Base-by-base conservation (phyloP, 2,113 vertebrate genomes). In the Eulemur macaco region DNA sequence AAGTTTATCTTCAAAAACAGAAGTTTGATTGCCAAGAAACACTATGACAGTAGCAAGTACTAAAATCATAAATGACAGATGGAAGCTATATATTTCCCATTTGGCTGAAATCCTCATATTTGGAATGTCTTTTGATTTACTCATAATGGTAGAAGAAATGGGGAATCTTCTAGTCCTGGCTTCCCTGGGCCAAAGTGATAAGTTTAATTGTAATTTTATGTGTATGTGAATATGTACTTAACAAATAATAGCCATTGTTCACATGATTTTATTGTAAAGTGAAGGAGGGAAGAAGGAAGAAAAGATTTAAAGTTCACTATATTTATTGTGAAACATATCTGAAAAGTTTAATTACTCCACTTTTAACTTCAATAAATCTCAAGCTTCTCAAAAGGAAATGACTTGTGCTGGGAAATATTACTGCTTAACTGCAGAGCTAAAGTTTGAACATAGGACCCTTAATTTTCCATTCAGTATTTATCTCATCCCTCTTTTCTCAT, bases 1-100 rank as follows among this genome's bases (percentile, higher is more conserved):
- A 85, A 11, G 69, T 63, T 92, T 96, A 76, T 73, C 94, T 93
- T 96, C 27, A 13, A 80, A 68, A 80, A 21, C 29, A 6, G n/a
- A 63, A 74, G 2, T 76, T 94, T 60, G 63, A 5, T 86, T 96
- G 81, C 80, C 74, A 81, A 64, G 68, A 89, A 90, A 71, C 37
- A 42, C 10, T 25, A 13, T 68, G 71, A 54, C 20, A 56, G 3
- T 54, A 83, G 27, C 80, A 76, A 85, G 11, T 29, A 39, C 60
- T 89, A 68, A 60, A 56, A 52, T 15, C 31, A 25, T 42, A 37
- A 71, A 17, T 85, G 63, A 68, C 58, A 78, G 50, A 47, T 66
- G 20, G 56, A 91, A 78, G 37, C 45, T 78, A 37, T 18, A 25
- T 39, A 64, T 80, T 97, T 95, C 83, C 42, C 73, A 60, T 12